Base-by-base conservation (phyloP, 1,140 invertebrate species). In the Araneus ventricosus region DNA sequence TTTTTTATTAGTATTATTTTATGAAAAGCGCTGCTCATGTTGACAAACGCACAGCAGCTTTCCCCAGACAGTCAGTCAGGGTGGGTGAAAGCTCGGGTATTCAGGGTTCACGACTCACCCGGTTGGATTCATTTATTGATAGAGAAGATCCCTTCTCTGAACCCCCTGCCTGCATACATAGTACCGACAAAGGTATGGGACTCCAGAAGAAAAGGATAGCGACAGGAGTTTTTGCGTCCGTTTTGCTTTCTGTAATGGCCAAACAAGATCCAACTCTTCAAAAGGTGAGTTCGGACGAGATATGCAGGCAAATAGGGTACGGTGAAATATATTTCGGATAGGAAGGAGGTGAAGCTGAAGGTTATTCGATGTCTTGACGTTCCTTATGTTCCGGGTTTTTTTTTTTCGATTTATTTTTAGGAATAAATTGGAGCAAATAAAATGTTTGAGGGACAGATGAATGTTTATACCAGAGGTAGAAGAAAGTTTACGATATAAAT, bases 81-180 rank as follows among this genome's bases (percentile, higher is more conserved):
- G 80, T 67, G 63, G 63, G 63, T 67, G 63, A 67, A 67, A 67
- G 63, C 63, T 67, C 14, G 63, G n/a, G 63, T 67, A 67, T 67
- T 67, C 63, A 67, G 70, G 52, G 24, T 63, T 63, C 59, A 63
- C 57, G n/a, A 61, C 41, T 91, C 59, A 84, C n/a, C 52, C 89
- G 24, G 27, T 59, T 79, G 79, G 34, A 91, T 91, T 91, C 89
- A 91, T 91, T 91, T 91, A 91, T 91, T 91, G 89, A 91, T 91
- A 91, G 75, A 91, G 79, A 84, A 63, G 89, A 39, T 59, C 59
- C 61, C 10, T 39, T 61, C 37, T 34, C 37, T 88, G 8, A 37
- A 20, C 17, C 22, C 7, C 30, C 70, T 34, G 5, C 20, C 10
- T 14, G 30, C 27, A 75, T 75, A 61, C 70, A 37, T 30, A 34